Conservation (phyloP, 1,140 invertebrate genomes). For the Leucophenga varia region DNA sequence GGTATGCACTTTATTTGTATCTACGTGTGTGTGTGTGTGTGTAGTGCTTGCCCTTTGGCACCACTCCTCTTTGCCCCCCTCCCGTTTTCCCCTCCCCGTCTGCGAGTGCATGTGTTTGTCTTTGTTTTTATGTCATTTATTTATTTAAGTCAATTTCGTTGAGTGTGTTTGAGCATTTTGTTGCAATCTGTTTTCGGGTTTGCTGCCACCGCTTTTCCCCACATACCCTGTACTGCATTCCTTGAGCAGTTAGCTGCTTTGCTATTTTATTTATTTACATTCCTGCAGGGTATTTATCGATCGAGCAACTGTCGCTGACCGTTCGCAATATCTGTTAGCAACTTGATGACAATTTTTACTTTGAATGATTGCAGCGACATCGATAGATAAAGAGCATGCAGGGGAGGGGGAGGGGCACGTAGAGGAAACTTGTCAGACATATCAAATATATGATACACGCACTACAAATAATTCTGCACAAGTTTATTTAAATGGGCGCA, state of each 20-base stretch:
- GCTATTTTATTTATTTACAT: slow-evolving; percentile 10
- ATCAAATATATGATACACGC: too few relatives aligned
- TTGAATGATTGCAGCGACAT: slow-evolving; percentile 42
- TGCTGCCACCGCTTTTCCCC: slow-evolving; percentile 24
- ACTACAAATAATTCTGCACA: too few relatives aligned
- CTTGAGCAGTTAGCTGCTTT: background rate
- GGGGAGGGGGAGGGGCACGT: too few relatives aligned
- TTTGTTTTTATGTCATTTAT: slow-evolving; percentile 51
- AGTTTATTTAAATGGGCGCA: too few relatives aligned
- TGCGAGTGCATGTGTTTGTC: slow-evolving; percentile 37
- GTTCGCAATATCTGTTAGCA: too few relatives aligned
- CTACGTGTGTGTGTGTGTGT: slow-evolving; percentile 4
- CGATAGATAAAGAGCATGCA: too few relatives aligned
- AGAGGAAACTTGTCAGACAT: too few relatives aligned
- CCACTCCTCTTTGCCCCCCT: background rate
- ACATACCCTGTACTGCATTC: background rate
- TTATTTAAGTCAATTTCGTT: slow-evolving; percentile 52
- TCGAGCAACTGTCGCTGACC: too few relatives aligned
- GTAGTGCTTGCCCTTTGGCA: slow-evolving; percentile 10
- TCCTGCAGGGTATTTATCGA: slow-evolving; percentile 22
- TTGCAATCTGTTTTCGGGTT: slow-evolving; percentile 34
- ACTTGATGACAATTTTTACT: slow-evolving; percentile 45
- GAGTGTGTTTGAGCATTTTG: slow-evolving; percentile 52
- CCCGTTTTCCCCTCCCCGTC: background rate
- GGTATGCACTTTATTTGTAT: slow-evolving; percentile 33